Evolutionary conservation across 2,888 invertebrate species (phyloP).

Genomic region (Neria commutata): DNA sequence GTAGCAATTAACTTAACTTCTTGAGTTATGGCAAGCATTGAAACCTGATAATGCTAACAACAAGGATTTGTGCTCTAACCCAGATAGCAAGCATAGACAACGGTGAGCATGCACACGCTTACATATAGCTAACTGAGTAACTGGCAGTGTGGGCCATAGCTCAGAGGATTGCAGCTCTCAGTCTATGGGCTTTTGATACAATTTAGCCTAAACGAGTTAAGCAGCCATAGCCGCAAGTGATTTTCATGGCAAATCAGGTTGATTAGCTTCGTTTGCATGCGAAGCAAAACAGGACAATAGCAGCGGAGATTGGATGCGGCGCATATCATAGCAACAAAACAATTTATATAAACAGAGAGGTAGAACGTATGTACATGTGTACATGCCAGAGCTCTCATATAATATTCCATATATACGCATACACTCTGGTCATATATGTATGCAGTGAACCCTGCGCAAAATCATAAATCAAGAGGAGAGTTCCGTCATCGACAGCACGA

Average conservation of each 20-base stretch:
- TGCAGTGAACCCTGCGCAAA: conserved; percentile 8
- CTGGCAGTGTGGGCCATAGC: too few relatives aligned
- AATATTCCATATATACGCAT: not conserved
- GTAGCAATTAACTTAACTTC: too few relatives aligned
- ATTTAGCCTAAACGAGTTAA: conserved; percentile 13
- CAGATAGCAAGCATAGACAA: not conserved
- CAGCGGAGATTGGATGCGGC: too few relatives aligned
- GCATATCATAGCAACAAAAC: too few relatives aligned
- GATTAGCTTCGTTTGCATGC: conserved; percentile 3
- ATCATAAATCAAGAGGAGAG: conserved; percentile 23
- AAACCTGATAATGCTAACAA: too few relatives aligned
- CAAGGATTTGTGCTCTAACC: too few relatives aligned
- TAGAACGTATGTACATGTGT: not conserved
- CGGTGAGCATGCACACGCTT: too few relatives aligned
- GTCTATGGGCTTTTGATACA: not conserved
- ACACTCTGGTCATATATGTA: not conserved
- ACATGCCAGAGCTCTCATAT: too few relatives aligned
- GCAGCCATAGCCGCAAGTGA: conserved; percentile 11
- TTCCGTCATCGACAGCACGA: not conserved
- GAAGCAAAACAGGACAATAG: too few relatives aligned
- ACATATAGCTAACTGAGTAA: too few relatives aligned
- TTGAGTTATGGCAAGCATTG: too few relatives aligned
- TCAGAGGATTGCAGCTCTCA: conserved; percentile 8
- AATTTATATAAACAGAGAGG: too few relatives aligned
- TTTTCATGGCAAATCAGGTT: conserved; percentile 19